Conservation (phyloP, 2,888 invertebrate species). For the Leptinotarsa rubiginosa region DNA sequence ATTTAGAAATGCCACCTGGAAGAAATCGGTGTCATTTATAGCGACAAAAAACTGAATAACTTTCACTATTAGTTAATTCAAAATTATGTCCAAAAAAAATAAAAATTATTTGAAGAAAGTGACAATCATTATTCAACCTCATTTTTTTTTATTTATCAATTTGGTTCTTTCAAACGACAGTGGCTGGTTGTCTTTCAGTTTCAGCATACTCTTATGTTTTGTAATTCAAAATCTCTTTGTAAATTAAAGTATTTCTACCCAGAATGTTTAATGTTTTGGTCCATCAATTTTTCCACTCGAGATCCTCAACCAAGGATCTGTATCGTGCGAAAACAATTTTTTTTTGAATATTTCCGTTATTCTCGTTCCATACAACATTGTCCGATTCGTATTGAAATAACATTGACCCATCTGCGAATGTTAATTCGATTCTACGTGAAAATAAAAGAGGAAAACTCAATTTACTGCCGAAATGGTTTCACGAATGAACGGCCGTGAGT, state of each 20-base stretch:
- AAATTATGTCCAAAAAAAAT: too few relatives aligned
- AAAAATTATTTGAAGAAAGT: too few relatives aligned
- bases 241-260: background rate
- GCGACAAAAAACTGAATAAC: too few relatives aligned
- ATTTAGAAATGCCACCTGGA: too few relatives aligned
- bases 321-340: slow-evolving; percentile 5
- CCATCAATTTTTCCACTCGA: slow-evolving; percentile 4
- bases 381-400: background rate
- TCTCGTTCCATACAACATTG: background rate
- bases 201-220: too few relatives aligned
- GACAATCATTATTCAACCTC: too few relatives aligned
- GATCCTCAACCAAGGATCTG: background rate
- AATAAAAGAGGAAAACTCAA: slow-evolving; percentile 36
- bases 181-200: too few relatives aligned
- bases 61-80: too few relatives aligned
- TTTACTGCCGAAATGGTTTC: slow-evolving; percentile 41
- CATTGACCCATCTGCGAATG: slow-evolving; percentile 9
- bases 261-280: background rate
- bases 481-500: slow-evolving; percentile 42
- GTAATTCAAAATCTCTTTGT: too few relatives aligned
- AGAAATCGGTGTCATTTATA: too few relatives aligned
- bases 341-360: background rate
- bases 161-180: too few relatives aligned
- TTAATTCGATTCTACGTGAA: slow-evolving; percentile 7
- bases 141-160: too few relatives aligned